Conservation (phyloP, 2,888 invertebrate genomes). For the Lampropteryx suffumata region DNA sequence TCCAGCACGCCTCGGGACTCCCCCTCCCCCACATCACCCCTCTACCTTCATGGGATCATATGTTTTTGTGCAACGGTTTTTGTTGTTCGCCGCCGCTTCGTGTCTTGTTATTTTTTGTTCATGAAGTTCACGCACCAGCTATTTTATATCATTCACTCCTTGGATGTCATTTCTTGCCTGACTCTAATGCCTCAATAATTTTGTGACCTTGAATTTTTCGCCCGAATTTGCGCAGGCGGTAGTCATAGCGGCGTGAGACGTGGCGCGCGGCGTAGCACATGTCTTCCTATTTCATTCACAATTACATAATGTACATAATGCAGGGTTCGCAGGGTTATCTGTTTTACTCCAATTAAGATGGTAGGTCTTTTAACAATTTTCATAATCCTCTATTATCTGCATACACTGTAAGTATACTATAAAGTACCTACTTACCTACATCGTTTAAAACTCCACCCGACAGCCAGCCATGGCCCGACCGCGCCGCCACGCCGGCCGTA, state of each 20-base stretch:
- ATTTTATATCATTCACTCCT: slow-evolving; percentile 73
- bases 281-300: no score
- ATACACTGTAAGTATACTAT: no score
- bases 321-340: no score
- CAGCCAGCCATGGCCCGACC: slow-evolving; percentile 35
- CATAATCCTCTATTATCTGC: no score
- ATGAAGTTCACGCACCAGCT: slow-evolving; percentile 76
- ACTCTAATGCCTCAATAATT: slow-evolving; percentile 23
- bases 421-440: no score
- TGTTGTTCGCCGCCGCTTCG: slow-evolving; percentile 79
- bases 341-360: no score
- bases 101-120: slow-evolving; percentile 73
- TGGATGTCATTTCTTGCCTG: slow-evolving; percentile 61
- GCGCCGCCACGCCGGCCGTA: no score
- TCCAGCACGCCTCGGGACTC: slow-evolving; percentile 79
- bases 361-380: no score
- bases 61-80: slow-evolving; percentile 84
- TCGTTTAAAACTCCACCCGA: slow-evolving; percentile 34
- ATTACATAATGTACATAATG: no score
- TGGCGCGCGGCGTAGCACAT: neutral
- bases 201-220: slow-evolving; percentile 2
- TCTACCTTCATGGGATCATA: slow-evolving; percentile 79
- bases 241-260: neutral
- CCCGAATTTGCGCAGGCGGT: neutral
- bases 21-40: slow-evolving; percentile 55